These are phyloP conservation scores for Druon quercuslanigerum DNA, from an alignment of 1,140 invertebrate species.

Conservation along the genomic window DNA sequence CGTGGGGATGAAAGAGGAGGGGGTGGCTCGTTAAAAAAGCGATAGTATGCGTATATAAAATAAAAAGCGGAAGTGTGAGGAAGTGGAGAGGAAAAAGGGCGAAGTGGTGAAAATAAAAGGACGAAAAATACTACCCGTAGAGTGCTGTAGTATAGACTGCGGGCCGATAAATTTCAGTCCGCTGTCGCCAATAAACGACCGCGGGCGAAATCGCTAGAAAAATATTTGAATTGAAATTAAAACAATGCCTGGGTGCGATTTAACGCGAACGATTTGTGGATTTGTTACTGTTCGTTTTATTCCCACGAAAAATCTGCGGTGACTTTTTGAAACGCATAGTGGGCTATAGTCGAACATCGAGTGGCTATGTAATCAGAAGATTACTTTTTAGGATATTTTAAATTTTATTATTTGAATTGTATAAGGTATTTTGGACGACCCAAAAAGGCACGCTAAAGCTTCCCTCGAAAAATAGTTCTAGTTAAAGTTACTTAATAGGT, in stretches of 20 bases:
- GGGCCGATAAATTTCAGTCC: constrained; percentile 24
- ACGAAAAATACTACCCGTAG: constrained; percentile 8
- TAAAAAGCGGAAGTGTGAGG: constrained; percentile 14
- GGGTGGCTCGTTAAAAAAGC: constrained; percentile 11
- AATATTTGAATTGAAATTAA: constrained; percentile 26
- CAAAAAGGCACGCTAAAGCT: too few species aligned
- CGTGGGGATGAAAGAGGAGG: neutral
- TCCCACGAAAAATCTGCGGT: neutral
- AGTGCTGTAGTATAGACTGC: constrained; percentile 14
- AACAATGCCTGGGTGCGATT: constrained; percentile 17
- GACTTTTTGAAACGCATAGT: neutral
- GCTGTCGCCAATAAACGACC: constrained; percentile 22
- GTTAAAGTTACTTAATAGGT: too few species aligned
- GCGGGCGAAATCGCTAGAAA: constrained; percentile 9
- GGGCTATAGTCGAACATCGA: neutral
- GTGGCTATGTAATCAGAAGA: neutral
- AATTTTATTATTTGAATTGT: too few species aligned
- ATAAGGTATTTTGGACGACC: too few species aligned
- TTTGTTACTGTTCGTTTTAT: constrained; percentile 8
- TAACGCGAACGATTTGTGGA: neutral
- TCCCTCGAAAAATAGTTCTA: too few species aligned
- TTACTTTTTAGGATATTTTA: too few species aligned
- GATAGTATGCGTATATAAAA: constrained; percentile 22
- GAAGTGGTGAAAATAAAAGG: constrained; percentile 6
- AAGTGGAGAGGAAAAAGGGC: neutral